phyloP scores from a whole-genome alignment of 1,140 invertebrate species.

The Drosophila insularis region DNA sequence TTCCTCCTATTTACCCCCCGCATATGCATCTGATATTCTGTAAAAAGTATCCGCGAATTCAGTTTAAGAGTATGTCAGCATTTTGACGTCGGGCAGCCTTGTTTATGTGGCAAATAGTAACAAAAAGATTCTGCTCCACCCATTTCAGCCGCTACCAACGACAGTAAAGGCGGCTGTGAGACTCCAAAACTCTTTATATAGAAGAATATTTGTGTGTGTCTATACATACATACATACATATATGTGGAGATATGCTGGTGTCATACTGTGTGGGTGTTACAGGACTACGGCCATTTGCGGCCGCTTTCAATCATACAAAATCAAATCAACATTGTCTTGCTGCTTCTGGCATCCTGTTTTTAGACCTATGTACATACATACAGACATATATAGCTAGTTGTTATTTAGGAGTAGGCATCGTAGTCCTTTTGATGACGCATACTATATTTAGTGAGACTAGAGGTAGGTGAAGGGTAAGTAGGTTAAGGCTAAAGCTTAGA shows the following conservation, averaged over 20 bases:
- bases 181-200: constrained; percentile 24
- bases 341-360: constrained; percentile 33
- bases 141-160: background rate
- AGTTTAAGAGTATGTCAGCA: background rate
- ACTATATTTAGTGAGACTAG: constrained; percentile 22
- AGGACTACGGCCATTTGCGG: constrained; percentile 38
- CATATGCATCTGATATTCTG: background rate
- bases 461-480: constrained; percentile 3
- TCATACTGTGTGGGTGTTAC: constrained; percentile 28
- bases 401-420: constrained; percentile 33
- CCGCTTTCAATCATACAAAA: constrained; percentile 56
- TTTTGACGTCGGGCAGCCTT: constrained; percentile 13
- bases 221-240: too few relatives aligned
- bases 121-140: background rate
- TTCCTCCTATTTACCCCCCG: background rate
- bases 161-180: background rate
- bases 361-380: constrained; percentile 12
- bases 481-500: constrained; percentile 26
- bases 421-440: constrained; percentile 51
- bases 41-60: background rate
- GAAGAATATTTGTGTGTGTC: constrained; percentile 5
- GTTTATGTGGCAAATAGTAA: constrained; percentile 28
- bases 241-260: background rate
- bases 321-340: constrained; percentile 52
- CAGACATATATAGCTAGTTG: constrained; percentile 16